Conservation (phyloP, 2,888 invertebrate species). For the Caenorhabditis plicata region DNA sequence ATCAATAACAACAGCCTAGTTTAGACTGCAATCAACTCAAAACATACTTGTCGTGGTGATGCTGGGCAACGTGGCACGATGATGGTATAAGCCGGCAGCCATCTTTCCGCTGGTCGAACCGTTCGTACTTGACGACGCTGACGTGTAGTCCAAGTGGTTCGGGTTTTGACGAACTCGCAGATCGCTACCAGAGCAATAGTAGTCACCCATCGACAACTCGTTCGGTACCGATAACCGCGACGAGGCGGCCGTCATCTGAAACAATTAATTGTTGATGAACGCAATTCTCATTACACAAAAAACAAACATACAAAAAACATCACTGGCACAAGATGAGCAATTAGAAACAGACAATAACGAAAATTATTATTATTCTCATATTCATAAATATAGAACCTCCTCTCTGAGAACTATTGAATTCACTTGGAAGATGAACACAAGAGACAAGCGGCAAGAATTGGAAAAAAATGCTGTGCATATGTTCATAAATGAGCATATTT, state of each 20-base stretch:
- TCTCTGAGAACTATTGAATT: too few relatives aligned
- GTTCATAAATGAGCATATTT: too few relatives aligned
- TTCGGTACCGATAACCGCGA: conserved; percentile 30
- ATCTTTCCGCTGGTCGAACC: conserved; percentile 5
- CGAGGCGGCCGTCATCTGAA: conserved; percentile 28
- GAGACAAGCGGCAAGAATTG: too few relatives aligned
- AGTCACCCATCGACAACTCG: conserved; percentile 22
- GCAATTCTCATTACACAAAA: too few relatives aligned
- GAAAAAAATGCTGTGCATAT: too few relatives aligned
- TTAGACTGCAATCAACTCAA: too few relatives aligned
- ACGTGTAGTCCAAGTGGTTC: conserved; percentile 26
- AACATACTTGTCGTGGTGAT: conserved; percentile 34
- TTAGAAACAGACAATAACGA: background rate
- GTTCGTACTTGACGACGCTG: conserved; percentile 31
- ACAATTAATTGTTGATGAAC: too few relatives aligned
- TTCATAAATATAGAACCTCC: too few relatives aligned
- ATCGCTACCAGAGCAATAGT: conserved; percentile 15
- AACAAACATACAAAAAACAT: too few relatives aligned
- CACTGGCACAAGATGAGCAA: background rate
- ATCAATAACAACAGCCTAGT: too few relatives aligned
- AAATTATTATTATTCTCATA: too few relatives aligned
- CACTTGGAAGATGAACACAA: too few relatives aligned
- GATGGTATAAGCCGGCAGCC: conserved; percentile 14
- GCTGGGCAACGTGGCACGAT: conserved; percentile 35
- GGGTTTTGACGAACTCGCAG: conserved; percentile 11